phyloP scores from a whole-genome alignment of 2,888 invertebrate genomes.

The Cataglyphis cursor region DNA sequence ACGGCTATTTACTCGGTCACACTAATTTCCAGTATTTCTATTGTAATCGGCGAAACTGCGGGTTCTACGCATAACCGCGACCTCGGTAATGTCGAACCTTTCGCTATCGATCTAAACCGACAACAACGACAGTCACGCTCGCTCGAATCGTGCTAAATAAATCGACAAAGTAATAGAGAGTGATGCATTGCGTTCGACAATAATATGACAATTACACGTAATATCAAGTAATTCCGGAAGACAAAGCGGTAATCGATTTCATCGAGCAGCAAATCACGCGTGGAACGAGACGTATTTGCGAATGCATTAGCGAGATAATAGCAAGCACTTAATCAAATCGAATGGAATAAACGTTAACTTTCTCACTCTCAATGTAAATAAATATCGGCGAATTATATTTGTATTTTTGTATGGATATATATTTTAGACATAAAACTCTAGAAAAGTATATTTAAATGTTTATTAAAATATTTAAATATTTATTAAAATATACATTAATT shows the following conservation, averaged over 20 bases:
- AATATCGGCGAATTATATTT: neutral
- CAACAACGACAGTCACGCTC: slow-evolving; percentile 43
- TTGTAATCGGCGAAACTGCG: slow-evolving; percentile 75
- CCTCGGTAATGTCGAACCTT: slow-evolving; percentile 78
- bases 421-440: neutral
- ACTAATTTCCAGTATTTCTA: slow-evolving; percentile 76
- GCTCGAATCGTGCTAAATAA: slow-evolving; percentile 65
- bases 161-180: slow-evolving; percentile 52
- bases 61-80: slow-evolving; percentile 75
- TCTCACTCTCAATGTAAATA: slow-evolving; percentile 16
- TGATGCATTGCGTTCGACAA: slow-evolving; percentile 6
- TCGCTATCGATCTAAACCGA: slow-evolving; percentile 75
- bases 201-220: slow-evolving; percentile 14
- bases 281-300: slow-evolving; percentile 50
- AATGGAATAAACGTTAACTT: slow-evolving; percentile 13
- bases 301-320: slow-evolving; percentile 67
- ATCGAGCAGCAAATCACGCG: slow-evolving; percentile 4
- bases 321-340: neutral
- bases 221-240: slow-evolving; percentile 55
- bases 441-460: neutral
- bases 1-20: slow-evolving; percentile 71
- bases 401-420: neutral
- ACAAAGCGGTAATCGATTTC: slow-evolving; percentile 56
- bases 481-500: neutral
- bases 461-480: neutral